These are phyloP conservation scores for Operophtera brumata DNA, from an alignment of 2,888 invertebrate species.

Conservation along the genomic window DNA sequence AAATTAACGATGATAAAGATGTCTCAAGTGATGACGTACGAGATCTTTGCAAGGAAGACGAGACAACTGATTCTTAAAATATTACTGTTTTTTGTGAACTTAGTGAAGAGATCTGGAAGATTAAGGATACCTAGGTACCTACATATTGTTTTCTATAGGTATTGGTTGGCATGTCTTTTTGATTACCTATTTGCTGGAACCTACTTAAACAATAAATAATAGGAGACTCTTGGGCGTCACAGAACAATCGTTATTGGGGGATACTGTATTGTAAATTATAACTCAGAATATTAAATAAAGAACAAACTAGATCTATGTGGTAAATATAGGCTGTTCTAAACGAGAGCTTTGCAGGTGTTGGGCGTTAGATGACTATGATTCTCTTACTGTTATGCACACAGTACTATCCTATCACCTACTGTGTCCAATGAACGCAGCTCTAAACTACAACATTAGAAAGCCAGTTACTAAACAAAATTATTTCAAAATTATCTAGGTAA, in stretches of 20 bases:
- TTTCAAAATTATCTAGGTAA: slow-evolving; percentile 40
- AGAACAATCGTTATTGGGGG: background rate
- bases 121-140: slow-evolving; percentile 33
- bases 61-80: slow-evolving; percentile 41
- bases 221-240: background rate
- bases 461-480: slow-evolving; percentile 44
- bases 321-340: background rate
- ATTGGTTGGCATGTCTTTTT: slow-evolving; percentile 14
- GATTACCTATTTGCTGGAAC: background rate
- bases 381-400: slow-evolving; percentile 5
- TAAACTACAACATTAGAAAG: slow-evolving; percentile 37
- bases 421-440: slow-evolving; percentile 8
- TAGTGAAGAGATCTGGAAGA: slow-evolving; percentile 43
- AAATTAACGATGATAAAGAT: slow-evolving; percentile 1
- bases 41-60: slow-evolving; percentile 61
- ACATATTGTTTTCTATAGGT: slow-evolving; percentile 22
- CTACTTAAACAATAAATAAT: background rate
- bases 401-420: slow-evolving; percentile 3
- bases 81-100: slow-evolving; percentile 37
- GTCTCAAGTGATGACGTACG: slow-evolving; percentile 30
- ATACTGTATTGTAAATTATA: background rate
- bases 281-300: background rate
- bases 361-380: background rate
- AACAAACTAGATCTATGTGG: slow-evolving; percentile 2
- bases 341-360: slow-evolving; percentile 1